These are phyloP conservation scores for Buphagus erythrorhynchus DNA, from an alignment of 2,797 vertebrate species.

Conservation along the genomic window DNA sequence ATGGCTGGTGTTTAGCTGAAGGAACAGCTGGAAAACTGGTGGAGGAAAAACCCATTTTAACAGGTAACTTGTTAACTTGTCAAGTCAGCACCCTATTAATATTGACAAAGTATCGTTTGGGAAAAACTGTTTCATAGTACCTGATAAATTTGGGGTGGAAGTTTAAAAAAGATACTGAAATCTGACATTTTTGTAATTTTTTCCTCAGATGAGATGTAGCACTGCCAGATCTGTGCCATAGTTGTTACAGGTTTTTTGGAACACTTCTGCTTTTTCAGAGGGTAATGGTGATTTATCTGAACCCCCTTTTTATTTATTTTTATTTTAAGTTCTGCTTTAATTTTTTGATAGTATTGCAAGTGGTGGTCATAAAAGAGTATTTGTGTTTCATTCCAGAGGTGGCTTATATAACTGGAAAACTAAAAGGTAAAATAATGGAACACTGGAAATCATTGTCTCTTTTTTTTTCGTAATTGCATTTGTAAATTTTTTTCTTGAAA, in stretches of 20 bases:
- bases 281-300: background rate
- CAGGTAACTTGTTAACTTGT: background rate
- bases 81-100: background rate
- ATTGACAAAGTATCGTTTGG: background rate
- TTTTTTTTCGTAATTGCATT: background rate
- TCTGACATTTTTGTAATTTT: background rate
- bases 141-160: background rate
- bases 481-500: background rate
- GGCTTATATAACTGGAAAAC: background rate
- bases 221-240: background rate
- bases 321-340: background rate
- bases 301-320: background rate
- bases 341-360: background rate
- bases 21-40: background rate
- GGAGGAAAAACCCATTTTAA: background rate
- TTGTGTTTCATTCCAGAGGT: background rate
- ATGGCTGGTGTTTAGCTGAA: background rate
- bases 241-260: background rate
- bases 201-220: background rate
- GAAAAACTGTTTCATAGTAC: background rate
- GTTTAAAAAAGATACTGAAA: background rate
- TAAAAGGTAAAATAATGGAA: background rate
- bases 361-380: background rate
- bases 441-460: background rate
- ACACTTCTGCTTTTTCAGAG: background rate